These are phyloP conservation scores for Strix occidentalis DNA, from an alignment of 2,797 vertebrate genomes.

Conservation along the genomic window DNA sequence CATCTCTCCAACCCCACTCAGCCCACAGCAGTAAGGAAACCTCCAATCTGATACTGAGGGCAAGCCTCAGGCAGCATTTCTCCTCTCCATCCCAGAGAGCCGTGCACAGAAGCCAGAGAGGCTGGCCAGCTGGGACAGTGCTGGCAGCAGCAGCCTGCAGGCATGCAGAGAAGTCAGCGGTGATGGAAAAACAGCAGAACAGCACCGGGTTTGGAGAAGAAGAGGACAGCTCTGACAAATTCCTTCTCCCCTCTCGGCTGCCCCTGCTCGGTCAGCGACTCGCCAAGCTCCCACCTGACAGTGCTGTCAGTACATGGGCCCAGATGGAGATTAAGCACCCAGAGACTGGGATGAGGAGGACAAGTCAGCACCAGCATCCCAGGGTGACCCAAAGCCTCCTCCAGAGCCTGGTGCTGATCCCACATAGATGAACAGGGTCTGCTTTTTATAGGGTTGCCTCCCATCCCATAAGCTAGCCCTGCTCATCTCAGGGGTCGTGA, in stretches of 20 bases:
- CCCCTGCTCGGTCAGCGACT: neutral
- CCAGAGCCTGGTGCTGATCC: neutral
- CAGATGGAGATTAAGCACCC: neutral
- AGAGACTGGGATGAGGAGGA: neutral
- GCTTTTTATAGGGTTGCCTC: neutral
- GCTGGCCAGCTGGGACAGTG: neutral
- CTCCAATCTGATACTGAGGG: fast-evolving
- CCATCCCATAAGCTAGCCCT: fast-evolving
- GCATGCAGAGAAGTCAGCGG: neutral
- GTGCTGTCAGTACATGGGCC: fast-evolving
- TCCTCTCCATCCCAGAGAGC: neutral
- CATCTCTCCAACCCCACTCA: neutral
- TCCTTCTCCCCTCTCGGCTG: neutral
- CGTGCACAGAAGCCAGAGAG: neutral
- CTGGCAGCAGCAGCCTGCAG: neutral
- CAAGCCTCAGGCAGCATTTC: neutral
- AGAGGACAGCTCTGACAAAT: neutral
- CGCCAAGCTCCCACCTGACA: neutral
- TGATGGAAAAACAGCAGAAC: neutral
- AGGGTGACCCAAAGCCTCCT: neutral
- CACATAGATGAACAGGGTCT: fast-evolving
- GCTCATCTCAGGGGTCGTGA: neutral
- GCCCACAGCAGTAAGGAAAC: neutral
- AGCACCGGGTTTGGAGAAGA: neutral
- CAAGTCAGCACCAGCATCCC: neutral